Evolutionary conservation across 2,797 vertebrate species (phyloP).

Genomic region (Aselliscus stoliczkanus): DNA sequence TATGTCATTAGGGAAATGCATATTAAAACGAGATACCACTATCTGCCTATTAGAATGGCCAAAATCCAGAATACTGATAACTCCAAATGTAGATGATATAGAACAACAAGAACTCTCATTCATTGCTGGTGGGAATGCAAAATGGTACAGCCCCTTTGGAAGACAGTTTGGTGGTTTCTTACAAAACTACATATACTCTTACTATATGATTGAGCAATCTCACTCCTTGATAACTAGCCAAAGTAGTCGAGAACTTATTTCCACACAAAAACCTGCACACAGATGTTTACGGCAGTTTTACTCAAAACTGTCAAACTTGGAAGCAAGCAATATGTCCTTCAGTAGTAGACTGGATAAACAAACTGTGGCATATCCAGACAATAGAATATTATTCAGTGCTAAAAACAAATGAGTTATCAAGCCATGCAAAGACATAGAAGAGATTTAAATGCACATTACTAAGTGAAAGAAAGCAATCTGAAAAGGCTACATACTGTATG

Average conservation of each 20-base stretch:
- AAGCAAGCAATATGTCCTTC: neutral
- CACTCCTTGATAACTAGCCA: neutral
- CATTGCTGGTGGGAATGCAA: neutral
- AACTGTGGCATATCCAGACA: neutral
- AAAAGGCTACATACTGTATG: neutral
- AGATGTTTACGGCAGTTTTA: neutral
- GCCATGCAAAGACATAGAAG: neutral
- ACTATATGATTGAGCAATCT: neutral
- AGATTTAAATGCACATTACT: neutral
- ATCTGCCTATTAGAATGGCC: too few species aligned
- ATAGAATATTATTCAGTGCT: neutral
- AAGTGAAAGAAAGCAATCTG: neutral
- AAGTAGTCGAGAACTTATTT: neutral
- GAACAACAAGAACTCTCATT: neutral
- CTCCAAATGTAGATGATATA: too few species aligned
- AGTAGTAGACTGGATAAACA: neutral
- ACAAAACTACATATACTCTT: neutral
- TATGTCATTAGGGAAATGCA: too few species aligned
- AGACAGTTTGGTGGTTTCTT: neutral
- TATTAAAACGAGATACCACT: too few species aligned
- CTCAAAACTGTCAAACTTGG: neutral
- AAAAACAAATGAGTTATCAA: neutral
- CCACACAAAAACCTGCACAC: neutral
- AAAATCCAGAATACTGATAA: too few species aligned
- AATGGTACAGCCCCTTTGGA: neutral